phyloP scores from a whole-genome alignment of 2,113 vertebrate species.

The Psammodynastes pulverulentus region DNA sequence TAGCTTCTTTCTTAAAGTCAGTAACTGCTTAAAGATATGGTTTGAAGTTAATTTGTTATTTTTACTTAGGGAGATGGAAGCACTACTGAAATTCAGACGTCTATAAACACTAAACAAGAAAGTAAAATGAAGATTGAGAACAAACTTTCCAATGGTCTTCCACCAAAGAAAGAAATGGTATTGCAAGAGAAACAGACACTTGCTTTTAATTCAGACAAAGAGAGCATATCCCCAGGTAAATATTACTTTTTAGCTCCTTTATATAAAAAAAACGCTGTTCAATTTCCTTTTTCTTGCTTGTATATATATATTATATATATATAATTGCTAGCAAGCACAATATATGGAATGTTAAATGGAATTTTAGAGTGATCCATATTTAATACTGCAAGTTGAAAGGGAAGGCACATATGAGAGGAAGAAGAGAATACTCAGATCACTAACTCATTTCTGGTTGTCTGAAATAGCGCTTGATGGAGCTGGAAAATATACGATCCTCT shows the following conservation, averaged over 20 bases:
- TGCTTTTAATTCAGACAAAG: conserved; percentile 25
- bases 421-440: too few relatives aligned
- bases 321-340: too few relatives aligned
- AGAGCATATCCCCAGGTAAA: conserved; percentile 54
- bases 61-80: conserved; percentile 49
- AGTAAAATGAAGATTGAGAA: conserved; percentile 40
- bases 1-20: background rate
- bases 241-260: background rate
- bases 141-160: conserved; percentile 22
- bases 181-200: conserved; percentile 33
- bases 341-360: too few relatives aligned
- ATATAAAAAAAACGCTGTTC: background rate
- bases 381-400: too few relatives aligned
- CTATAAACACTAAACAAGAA: conserved; percentile 23
- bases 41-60: conserved; percentile 5
- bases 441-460: too few relatives aligned
- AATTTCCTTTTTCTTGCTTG: background rate
- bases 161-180: conserved; percentile 29
- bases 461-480: too few relatives aligned
- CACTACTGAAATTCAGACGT: conserved; percentile 9
- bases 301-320: too few relatives aligned
- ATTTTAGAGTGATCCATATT: too few relatives aligned
- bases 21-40: background rate
- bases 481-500: too few relatives aligned
- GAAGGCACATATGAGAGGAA: too few relatives aligned